Base-by-base conservation (phyloP, 1,140 invertebrate species). In the Eciton burchellii region DNA sequence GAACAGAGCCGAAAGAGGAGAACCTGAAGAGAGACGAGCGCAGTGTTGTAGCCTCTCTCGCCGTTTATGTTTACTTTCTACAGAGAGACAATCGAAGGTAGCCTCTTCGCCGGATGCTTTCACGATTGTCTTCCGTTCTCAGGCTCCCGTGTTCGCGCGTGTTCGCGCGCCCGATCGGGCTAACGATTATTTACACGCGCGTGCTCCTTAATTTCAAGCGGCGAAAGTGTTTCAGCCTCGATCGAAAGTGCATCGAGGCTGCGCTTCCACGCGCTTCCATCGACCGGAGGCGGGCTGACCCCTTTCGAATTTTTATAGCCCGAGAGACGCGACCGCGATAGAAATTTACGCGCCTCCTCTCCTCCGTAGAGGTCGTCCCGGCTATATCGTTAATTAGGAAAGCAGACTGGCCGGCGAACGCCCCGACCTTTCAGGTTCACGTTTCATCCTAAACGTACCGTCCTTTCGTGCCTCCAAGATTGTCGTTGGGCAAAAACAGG, bases 51-150 rank as follows among this genome's bases (percentile, higher is more conserved):
- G n/a, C n/a, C n/a, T 83, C 63, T 65, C 35, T 35, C 35, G 35
- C 35, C 76, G 81, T 26, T 43, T 47, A 59, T 86, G 70, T 92
- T 90, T 90, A 90, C 87, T 90, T 90, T 91, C 87, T 87, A 91
- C 76, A 79, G 12, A n/a, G 57, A 87, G 88, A 92, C 89, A 91
- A 91, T 91, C 83, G 73, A 86, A 86, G 84, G 84, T 84, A 86
- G 82, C 79, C 57, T 70, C 73, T 85, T 83, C 70, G 85, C 82
- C 65, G 72, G 72, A 85, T 90, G 91, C 92, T 93, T 93, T 93
- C 92, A 90, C 92, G 87, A 92, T 93, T 93, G 92, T 92, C 88
- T 89, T 74, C 47, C 12, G 47, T 90, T 91, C 90, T 89, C 92
- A 91, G 91, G 88, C 89, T 88, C 82, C 85, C 68, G 84, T n/a